These are phyloP conservation scores for Scatophagus argus DNA, from an alignment of 2,113 vertebrate genomes.

Conservation along the genomic window DNA sequence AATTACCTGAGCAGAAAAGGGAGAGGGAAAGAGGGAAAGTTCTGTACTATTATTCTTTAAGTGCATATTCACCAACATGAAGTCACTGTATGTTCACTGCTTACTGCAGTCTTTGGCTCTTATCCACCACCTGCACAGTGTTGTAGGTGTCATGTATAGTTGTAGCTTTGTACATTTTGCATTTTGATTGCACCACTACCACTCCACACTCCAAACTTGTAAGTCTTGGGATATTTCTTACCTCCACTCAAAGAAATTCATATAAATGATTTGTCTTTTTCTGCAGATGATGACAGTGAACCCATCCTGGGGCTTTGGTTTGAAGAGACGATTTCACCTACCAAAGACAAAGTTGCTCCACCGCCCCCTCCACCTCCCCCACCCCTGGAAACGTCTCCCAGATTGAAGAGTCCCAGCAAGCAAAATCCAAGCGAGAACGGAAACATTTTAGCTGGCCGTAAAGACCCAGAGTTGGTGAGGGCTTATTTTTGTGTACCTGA, in stretches of 20 bases:
- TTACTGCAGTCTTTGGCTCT: slow-evolving; percentile 53
- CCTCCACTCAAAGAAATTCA: background rate
- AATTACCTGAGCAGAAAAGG: background rate
- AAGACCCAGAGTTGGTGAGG: slow-evolving; percentile 96
- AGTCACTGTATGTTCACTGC: slow-evolving; percentile 39
- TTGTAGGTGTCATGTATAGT: slow-evolving; percentile 58
- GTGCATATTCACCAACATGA: slow-evolving; percentile 56
- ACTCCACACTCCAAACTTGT: slow-evolving; percentile 33
- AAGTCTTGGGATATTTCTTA: slow-evolving; percentile 1
- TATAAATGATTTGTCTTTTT: slow-evolving; percentile 27
- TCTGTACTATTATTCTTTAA: slow-evolving; percentile 15
- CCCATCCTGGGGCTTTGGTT: slow-evolving; percentile 99
- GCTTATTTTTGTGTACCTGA: background rate
- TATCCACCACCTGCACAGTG: slow-evolving; percentile 62
- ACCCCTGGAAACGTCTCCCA: slow-evolving; percentile 92
- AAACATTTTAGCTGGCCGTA: slow-evolving; percentile 97
- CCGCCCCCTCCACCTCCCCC: slow-evolving; percentile 93
- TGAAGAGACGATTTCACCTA: slow-evolving; percentile 98
- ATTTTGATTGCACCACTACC: slow-evolving; percentile 42
- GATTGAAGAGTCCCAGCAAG: slow-evolving; percentile 96
- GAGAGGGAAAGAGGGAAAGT: background rate
- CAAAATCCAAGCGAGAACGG: slow-evolving; percentile 93
- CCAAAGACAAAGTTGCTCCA: slow-evolving; percentile 95
- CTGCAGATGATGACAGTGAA: slow-evolving; percentile 96
- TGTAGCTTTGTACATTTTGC: slow-evolving; percentile 58